Base-by-base conservation (phyloP, 2,797 vertebrate species). In the Trematomus bernacchii region DNA sequence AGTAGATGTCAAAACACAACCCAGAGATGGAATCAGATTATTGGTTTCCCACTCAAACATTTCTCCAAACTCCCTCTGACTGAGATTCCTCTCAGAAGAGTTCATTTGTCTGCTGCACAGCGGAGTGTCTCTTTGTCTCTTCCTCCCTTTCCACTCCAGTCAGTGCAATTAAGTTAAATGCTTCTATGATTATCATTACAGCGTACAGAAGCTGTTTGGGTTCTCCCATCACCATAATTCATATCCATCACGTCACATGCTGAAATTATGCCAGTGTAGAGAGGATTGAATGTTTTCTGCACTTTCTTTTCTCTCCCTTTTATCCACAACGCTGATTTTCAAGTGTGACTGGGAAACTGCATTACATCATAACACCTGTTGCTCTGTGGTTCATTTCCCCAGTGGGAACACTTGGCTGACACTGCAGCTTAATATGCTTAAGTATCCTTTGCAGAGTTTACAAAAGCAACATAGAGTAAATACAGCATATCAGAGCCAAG, bases 331-430 rank as follows among this genome's bases (percentile, higher is more conserved):
- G 40, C 60, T 63, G 44, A 81, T 77, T 67, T 63, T 72, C 0
- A 15, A 16, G 51, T 62, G 50, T 66, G 33, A 73, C 69, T 27
- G 37, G 58, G 68, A 87, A 79, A 83, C 69, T 37, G 62, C 72
- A 79, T 90, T 48, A 61, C 76, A 81, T 91, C 83, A 82, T 73
- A 81, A 73, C 93, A 95, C 92, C 93, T 95, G 94, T 92, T 89
- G 46, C 82, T 79, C 72, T 50, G 75, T 37, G 23, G 53, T 82
- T 75, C 5, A 59, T 81, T 86, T 83, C 61, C 71, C 78, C 66
- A 44, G 48, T 66, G 66, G 58, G 57, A 78, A 60, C 65, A 80
- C 53, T 77, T 84, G 79, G 66, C 84, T 65, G 59, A 85, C 58
- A 50, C 67, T 58, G 73, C 47, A 63, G 68, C n/a, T 73, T 74